Evolutionary conservation across 2,888 invertebrate genomes (phyloP), one percentile per base, ranked within the genome.

Genomic region (Parthenolecanium corni): DNA sequence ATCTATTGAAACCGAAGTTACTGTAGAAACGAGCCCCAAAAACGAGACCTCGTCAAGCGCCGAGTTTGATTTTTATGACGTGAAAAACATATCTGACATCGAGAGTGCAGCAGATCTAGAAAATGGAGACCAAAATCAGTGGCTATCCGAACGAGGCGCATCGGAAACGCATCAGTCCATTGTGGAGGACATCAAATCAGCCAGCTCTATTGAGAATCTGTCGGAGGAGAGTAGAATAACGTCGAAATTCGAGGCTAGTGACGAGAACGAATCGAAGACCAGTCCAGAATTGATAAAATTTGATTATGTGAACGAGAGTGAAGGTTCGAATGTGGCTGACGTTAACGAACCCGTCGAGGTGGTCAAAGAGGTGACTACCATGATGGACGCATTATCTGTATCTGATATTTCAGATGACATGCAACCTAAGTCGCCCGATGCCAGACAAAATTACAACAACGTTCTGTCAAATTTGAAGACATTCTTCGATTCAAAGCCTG

Each of bases 31-130:
- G 5, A 31, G 31, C 31, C 4, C 31, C 31, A 9, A 31, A 31
- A 31, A 31, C 31, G 31, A 31, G 9, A 9, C 31, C 5, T 38
- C 47, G 5, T 36, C 52, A 31, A 36, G 21, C 38, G 58, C 23
- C 23, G 38, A 47, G 16, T 49, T 58, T n/a, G 23, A 36, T 23
- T 49, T 49, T 21, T 49, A 21, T 1, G 21, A 49, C 23, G 49
- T 58, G 16, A 58, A 49, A 20, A 58, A 58, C n/a, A 49, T 49
- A 14, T 58, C 58, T 0, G 58, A 47, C 16, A 58, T 58, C 14
- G 58, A 58, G 31, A 58, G 51, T 21, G 14, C 11, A 16, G n/a
- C 20, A 4, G 20, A 44, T 44, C 14, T 24, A 12, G 42, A 47
- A 24, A 46, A 57, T 12, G n/a, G n/a, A n/a, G 36, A 20, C 31